Evolutionary conservation across 2,888 invertebrate genomes (phyloP).

Genomic region (Eupeodes luniger): DNA sequence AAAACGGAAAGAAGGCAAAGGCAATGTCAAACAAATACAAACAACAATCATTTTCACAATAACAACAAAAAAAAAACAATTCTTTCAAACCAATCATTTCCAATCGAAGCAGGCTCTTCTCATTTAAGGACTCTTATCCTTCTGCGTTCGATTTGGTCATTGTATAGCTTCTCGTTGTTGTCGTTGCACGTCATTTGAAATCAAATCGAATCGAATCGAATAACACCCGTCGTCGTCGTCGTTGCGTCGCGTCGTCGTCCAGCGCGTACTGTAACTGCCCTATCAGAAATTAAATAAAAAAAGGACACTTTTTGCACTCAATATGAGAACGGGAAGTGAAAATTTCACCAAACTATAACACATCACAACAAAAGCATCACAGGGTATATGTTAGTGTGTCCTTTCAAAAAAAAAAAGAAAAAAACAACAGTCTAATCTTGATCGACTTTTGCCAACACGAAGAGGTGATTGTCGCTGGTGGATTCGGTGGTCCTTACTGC

Average conservation of each 20-base stretch:
- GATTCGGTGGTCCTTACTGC: neutral
- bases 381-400: neutral
- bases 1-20: neutral
- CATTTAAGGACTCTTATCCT: neutral
- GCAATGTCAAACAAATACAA: slow-evolving; percentile 14
- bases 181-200: slow-evolving; percentile 15
- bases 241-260: no score
- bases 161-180: slow-evolving; percentile 10
- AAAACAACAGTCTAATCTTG: slow-evolving; percentile 56
- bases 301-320: slow-evolving; percentile 24
- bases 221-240: slow-evolving; percentile 19
- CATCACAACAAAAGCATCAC: slow-evolving; percentile 45
- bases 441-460: slow-evolving; percentile 65
- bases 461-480: slow-evolving; percentile 36
- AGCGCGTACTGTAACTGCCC: neutral
- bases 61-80: slow-evolving; percentile 42
- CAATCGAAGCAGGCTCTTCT: neutral
- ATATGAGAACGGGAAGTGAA: slow-evolving; percentile 34
- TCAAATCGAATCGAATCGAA: neutral
- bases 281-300: slow-evolving; percentile 25
- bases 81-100: slow-evolving; percentile 34
- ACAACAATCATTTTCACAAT: neutral
- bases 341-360: slow-evolving; percentile 51
- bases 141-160: slow-evolving; percentile 19
- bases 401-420: slow-evolving; percentile 28